These are phyloP conservation scores for Aleiodes alternator DNA, from an alignment of 2,888 invertebrate genomes.

Conservation along the genomic window DNA sequence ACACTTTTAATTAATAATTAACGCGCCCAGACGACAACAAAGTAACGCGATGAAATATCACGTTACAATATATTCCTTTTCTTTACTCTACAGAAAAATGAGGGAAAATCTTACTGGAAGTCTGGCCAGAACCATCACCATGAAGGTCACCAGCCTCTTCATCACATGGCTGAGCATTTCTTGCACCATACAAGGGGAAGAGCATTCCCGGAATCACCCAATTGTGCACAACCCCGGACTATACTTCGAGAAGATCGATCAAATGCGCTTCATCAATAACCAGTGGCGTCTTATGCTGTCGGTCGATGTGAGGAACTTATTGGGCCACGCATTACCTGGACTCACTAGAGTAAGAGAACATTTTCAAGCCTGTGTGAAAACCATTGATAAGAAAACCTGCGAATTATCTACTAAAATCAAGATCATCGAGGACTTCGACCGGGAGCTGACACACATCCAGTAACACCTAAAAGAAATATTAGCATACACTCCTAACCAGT, in stretches of 20 bases:
- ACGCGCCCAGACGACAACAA: too few relatives aligned
- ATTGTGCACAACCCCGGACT: background rate
- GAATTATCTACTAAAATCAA: too few relatives aligned
- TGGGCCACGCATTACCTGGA: background rate
- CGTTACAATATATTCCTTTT: too few relatives aligned
- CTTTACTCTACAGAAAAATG: too few relatives aligned
- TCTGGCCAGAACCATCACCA: too few relatives aligned
- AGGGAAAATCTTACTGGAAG: too few relatives aligned
- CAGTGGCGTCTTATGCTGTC: background rate
- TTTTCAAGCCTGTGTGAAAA: background rate
- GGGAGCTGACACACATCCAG: background rate
- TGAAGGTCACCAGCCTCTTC: background rate
- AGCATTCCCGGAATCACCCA: background rate
- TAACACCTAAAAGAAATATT: background rate
- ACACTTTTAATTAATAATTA: too few relatives aligned
- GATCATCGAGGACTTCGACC: background rate
- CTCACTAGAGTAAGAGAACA: background rate
- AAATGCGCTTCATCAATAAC: background rate
- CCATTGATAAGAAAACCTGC: too few relatives aligned
- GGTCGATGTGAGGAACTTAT: background rate
- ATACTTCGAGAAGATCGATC: background rate
- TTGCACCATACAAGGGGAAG: background rate
- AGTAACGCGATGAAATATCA: too few relatives aligned
- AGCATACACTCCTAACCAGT: background rate
- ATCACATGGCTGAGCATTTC: background rate